Evolutionary conservation across 2,888 invertebrate species (phyloP).

Genomic region (Drosophila vallismaia): DNA sequence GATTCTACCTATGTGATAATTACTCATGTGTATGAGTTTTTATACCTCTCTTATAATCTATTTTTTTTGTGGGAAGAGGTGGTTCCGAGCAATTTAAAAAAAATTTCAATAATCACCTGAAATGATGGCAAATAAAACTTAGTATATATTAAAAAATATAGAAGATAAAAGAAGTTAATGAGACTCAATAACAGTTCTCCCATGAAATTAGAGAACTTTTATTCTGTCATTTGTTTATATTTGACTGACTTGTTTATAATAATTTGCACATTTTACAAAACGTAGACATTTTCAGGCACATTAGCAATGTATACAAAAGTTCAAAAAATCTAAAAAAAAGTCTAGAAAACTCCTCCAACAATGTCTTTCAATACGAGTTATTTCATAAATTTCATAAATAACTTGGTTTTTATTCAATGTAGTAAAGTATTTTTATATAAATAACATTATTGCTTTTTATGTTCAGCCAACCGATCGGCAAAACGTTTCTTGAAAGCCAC

Average conservation of each 20-base stretch:
- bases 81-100: conserved; percentile 23
- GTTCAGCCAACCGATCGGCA: background rate
- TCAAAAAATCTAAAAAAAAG: too few relatives aligned
- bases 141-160: background rate
- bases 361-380: too few relatives aligned
- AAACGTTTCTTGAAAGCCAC: background rate
- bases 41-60: background rate
- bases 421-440: background rate
- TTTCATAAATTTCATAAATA: background rate
- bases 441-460: background rate
- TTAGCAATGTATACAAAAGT: background rate
- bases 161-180: background rate
- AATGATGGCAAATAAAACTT: background rate
- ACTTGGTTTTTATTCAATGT: background rate
- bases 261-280: background rate
- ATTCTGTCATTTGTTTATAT: background rate
- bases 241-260: background rate
- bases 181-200: background rate
- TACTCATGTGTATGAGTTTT: background rate
- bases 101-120: conserved; percentile 72
- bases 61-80: conserved; percentile 6
- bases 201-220: background rate
- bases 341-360: too few relatives aligned
- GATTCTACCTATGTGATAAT: conserved; percentile 3
- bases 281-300: background rate